phyloP scores from a whole-genome alignment of 53 echinoderm and acorn worm genomes.

The Holothuria leucospilota region DNA sequence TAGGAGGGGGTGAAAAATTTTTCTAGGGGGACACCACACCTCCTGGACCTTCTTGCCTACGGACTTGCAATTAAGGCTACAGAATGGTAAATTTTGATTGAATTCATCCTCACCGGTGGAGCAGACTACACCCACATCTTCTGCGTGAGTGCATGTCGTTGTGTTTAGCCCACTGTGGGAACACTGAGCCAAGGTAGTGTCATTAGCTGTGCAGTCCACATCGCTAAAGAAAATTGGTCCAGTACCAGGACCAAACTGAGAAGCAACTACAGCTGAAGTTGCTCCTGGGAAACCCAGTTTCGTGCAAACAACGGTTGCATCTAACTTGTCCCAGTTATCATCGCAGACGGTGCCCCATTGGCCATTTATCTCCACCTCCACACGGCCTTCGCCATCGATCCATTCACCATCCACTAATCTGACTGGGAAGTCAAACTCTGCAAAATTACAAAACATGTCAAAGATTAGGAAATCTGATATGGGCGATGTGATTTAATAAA shows the following conservation, averaged over 20 bases:
- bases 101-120: slow-evolving; percentile 24
- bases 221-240: neutral
- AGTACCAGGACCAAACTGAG: slow-evolving; percentile 8
- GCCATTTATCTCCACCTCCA: slow-evolving; percentile 7
- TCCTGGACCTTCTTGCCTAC: no score
- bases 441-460: neutral
- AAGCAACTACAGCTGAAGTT: neutral
- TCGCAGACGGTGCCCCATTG: slow-evolving; percentile 26
- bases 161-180: slow-evolving; percentile 37
- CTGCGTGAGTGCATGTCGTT: slow-evolving; percentile 64
- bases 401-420: slow-evolving; percentile 39
- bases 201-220: slow-evolving; percentile 8
- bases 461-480: neutral
- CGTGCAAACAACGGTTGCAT: slow-evolving; percentile 15
- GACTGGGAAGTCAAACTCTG: slow-evolving; percentile 31
- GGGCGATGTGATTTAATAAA: no score
- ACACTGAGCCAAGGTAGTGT: slow-evolving; percentile 55
- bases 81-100: no score
- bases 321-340: slow-evolving; percentile 23
- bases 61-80: no score
- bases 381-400: slow-evolving; percentile 26
- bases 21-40: no score
- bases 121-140: slow-evolving; percentile 87
- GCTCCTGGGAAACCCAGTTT: slow-evolving; percentile 28
- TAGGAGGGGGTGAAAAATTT: no score